Base-by-base conservation (phyloP, 2,797 vertebrate species). In the Chiroxiphia lanceolata region DNA sequence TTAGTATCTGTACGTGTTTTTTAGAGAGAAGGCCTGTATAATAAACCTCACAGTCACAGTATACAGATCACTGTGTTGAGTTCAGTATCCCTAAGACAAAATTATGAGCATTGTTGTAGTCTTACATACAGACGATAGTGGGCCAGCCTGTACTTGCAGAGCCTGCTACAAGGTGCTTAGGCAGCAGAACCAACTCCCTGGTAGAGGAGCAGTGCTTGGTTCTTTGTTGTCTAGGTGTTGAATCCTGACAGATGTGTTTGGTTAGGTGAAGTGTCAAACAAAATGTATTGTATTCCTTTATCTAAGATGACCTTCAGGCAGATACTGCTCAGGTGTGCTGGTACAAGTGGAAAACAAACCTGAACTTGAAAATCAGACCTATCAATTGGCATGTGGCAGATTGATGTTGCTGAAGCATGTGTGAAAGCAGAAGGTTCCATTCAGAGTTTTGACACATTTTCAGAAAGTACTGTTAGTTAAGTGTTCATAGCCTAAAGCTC, bases 61-160 rank as follows among this genome's bases (percentile, higher is more conserved):
- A 18, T 34, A 4, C 9, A 27, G 63, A 20, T 79, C 26, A 5
- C 33, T 60, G 4, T 22, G 10, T 13, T 54, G n/a, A 86, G 36
- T 11, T 75, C 31, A 23, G 7, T 34, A 21, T 74, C 36, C 23
- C 38, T 33, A 70, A 74, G 47, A 51, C 74, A 60, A 82, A 21
- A 42, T 80, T 1, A 29, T 3, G 13, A 83, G 6, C 26, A 3
- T 10, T 50, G 22, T 47, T 81, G 26, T 42, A 59, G 29, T 31
- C n/a, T 80, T 42, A 29, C 71, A 9, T 42, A 3, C 13, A 65
- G 63, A n/a, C 33, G 23, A 6, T 61, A n/a, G 27, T 0, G 0
- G 31, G 54, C 54, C 54, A 91, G 61, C 42, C 42, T 69, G 0
- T 84, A 13, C 40, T 87, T 87, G 51, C 5, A 59, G 56, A 59